These are phyloP conservation scores for Aphyosemion australe DNA, from an alignment of 2,113 vertebrate species.

Conservation along the genomic window DNA sequence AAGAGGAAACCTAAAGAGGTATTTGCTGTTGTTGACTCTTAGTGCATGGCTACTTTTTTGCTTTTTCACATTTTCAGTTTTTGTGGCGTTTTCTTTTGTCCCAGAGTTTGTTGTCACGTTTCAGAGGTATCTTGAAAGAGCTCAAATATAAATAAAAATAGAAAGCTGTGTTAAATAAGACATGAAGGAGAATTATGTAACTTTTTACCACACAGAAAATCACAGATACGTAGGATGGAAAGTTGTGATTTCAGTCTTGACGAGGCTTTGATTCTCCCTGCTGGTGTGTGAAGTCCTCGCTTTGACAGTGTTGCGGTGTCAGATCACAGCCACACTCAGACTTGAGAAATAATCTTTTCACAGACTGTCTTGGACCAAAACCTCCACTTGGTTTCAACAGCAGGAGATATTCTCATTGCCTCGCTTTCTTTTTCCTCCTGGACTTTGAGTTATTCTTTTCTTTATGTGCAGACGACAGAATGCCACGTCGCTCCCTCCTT, in stretches of 20 bases:
- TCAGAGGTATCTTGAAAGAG: too few species aligned
- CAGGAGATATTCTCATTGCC: slow-evolving; percentile 2
- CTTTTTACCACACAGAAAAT: slow-evolving; percentile 3
- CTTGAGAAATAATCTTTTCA: slow-evolving; percentile 7
- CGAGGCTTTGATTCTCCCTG: slow-evolving; percentile 18
- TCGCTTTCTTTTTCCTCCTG: not conserved
- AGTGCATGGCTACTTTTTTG: not conserved
- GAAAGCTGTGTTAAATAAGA: not conserved
- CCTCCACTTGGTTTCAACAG: slow-evolving; percentile 9
- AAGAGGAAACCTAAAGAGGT: too few species aligned
- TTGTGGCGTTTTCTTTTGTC: not conserved
- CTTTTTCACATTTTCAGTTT: not conserved
- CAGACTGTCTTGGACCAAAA: not conserved
- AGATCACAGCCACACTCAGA: slow-evolving; percentile 23
- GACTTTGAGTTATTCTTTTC: not conserved
- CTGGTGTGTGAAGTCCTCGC: slow-evolving; percentile 31
- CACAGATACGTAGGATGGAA: not conserved
- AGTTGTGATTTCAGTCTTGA: not conserved
- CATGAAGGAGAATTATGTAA: too few species aligned
- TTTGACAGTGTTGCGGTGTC: slow-evolving; percentile 28
- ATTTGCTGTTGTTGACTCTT: too few species aligned
- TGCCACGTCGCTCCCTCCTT: not conserved
- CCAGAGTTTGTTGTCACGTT: too few species aligned
- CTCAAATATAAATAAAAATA: too few species aligned
- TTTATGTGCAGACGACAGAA: not conserved